Evolutionary conservation across 2,888 invertebrate genomes (phyloP).

Genomic region (Cynaeus angustus): DNA sequence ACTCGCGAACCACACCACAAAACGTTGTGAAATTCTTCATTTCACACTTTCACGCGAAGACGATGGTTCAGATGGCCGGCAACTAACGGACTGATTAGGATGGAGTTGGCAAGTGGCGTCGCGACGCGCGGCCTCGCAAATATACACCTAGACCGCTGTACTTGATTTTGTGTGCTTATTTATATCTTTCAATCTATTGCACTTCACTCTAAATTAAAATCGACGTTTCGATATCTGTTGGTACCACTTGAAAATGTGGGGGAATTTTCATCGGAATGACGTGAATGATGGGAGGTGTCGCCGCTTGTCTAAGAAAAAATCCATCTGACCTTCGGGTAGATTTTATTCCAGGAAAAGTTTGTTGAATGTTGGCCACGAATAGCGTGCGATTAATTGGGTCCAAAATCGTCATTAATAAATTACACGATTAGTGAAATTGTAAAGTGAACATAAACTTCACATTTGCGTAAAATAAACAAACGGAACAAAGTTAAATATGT

Average conservation of each 20-base stretch:
- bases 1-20: background rate
- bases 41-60: conserved; percentile 8
- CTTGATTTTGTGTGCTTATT: conserved; percentile 52
- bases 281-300: conserved; percentile 1
- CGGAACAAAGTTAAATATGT: too few relatives aligned
- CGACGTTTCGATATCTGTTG: conserved; percentile 17
- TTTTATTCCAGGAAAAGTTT: conserved; percentile 29
- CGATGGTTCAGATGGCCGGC: conserved; percentile 59
- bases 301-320: background rate
- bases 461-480: too few relatives aligned
- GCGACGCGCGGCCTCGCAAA: conserved; percentile 62
- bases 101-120: conserved; percentile 60
- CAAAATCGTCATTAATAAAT: conserved; percentile 3
- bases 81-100: conserved; percentile 62
- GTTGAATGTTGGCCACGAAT: conserved; percentile 24
- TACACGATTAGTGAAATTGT: background rate
- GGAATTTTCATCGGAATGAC: conserved; percentile 3
- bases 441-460: too few relatives aligned
- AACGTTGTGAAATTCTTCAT: background rate
- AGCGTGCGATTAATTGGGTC: conserved; percentile 24
- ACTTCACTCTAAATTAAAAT: conserved; percentile 37
- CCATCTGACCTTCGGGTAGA: background rate
- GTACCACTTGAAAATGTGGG: conserved; percentile 8
- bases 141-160: conserved; percentile 56
- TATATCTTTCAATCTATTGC: conserved; percentile 51